These are phyloP conservation scores for Bilobella aurantiaca DNA, from an alignment of 1,140 invertebrate species.

Conservation along the genomic window DNA sequence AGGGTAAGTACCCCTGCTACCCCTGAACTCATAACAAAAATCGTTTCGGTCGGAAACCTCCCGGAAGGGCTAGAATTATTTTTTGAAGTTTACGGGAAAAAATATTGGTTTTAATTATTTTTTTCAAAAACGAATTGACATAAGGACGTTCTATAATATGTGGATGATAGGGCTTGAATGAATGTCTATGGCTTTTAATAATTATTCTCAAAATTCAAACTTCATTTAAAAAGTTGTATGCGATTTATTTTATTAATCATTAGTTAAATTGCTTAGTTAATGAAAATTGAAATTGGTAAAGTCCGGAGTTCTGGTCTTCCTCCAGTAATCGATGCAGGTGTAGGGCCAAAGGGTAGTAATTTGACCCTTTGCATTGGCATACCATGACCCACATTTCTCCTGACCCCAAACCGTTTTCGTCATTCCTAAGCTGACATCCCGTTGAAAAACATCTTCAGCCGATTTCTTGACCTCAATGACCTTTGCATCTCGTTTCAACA, in stretches of 20 bases:
- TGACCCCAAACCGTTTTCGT: constrained; percentile 24
- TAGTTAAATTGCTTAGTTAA: neutral
- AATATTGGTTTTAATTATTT: too few relatives aligned
- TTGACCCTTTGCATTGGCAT: constrained; percentile 14
- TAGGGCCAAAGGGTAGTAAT: constrained; percentile 24
- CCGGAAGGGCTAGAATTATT: too few relatives aligned
- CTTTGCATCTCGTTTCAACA: constrained; percentile 9
- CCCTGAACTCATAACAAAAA: too few relatives aligned
- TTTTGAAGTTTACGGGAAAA: too few relatives aligned
- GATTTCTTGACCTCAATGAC: constrained; percentile 13
- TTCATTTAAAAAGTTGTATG: too few relatives aligned
- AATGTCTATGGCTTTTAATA: neutral
- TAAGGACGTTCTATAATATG: too few relatives aligned
- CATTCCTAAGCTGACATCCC: constrained; percentile 9
- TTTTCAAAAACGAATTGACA: too few relatives aligned
- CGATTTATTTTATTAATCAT: neutral
- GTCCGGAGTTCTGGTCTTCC: neutral
- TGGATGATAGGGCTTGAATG: too few relatives aligned
- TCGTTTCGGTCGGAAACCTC: too few relatives aligned
- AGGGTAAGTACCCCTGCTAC: too few relatives aligned
- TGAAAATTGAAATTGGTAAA: constrained; percentile 6
- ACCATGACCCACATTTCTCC: constrained; percentile 23
- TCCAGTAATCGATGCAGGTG: constrained; percentile 16
- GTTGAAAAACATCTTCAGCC: constrained; percentile 17
- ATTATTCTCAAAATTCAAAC: too few relatives aligned